Evolutionary conservation across 2,888 invertebrate species (phyloP).

Genomic region (Nebria brevicollis): DNA sequence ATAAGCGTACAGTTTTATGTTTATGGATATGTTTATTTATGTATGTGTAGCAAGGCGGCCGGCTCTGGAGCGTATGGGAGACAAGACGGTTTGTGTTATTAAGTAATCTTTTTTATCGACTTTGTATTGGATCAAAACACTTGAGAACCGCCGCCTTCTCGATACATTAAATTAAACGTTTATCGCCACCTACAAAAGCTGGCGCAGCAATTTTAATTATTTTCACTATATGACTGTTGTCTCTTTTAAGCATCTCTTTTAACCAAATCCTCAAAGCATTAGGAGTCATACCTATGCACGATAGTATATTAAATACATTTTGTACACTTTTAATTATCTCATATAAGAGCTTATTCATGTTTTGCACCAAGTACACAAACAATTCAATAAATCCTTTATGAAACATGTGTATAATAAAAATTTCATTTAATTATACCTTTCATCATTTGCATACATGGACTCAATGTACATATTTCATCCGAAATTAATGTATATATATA

Average conservation of each 20-base stretch:
- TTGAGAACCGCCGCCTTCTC: conserved; percentile 36
- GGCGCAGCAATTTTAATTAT: neutral
- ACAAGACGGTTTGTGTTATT: conserved; percentile 36
- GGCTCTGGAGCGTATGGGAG: neutral
- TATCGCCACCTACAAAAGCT: neutral
- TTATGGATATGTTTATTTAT: conserved; percentile 21
- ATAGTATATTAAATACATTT: no score
- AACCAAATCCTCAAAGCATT: no score
- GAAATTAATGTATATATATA: conserved; percentile 2
- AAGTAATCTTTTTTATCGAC: conserved; percentile 46
- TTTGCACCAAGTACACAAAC: no score
- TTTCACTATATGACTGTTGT: neutral
- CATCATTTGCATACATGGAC: no score
- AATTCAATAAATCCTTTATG: no score
- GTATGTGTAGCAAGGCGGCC: neutral
- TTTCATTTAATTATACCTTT: no score
- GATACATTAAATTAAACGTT: neutral
- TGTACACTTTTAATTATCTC: no score
- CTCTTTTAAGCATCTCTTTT: no score
- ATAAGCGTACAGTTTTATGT: conserved; percentile 16
- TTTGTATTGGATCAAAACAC: conserved; percentile 42
- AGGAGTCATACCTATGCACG: no score
- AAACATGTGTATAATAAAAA: no score
- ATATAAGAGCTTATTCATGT: no score
- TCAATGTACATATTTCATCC: no score